Conservation (phyloP, 2,888 invertebrate species). For the Bimastos eiseni region DNA sequence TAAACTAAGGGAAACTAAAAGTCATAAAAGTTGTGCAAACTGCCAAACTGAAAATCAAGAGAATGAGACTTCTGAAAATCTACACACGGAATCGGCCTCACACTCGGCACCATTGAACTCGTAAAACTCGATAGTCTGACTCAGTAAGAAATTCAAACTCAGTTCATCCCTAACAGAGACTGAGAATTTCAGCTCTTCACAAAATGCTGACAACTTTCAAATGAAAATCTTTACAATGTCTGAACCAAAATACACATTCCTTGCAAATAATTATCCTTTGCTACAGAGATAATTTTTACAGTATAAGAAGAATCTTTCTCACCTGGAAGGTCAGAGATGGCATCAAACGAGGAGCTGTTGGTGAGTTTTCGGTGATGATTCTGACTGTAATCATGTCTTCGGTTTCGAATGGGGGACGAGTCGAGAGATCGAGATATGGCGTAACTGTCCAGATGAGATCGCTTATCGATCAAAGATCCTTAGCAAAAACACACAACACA, state of each 20-base stretch:
- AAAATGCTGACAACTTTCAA: no score
- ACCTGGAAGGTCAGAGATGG: background rate
- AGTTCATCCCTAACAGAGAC: no score
- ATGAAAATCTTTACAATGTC: no score
- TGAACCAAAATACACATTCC: background rate
- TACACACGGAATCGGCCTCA: no score
- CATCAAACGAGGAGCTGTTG: background rate
- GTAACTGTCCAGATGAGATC: background rate
- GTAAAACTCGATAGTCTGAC: no score
- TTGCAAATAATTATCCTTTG: background rate
- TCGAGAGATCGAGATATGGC: background rate
- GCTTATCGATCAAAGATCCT: background rate
- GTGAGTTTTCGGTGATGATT: background rate
- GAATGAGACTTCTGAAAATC: no score
- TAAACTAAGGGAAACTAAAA: no score
- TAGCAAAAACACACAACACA: constrained; percentile 10
- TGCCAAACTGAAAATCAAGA: no score
- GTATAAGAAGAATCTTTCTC: background rate
- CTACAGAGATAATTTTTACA: background rate
- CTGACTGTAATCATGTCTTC: background rate
- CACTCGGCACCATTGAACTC: no score
- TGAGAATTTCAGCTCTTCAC: no score
- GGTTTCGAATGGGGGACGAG: background rate
- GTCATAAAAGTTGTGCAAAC: no score
- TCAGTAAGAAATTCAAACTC: no score